Conservation (phyloP, 1,140 invertebrate genomes). For the Pygmarrhopalites habei region DNA sequence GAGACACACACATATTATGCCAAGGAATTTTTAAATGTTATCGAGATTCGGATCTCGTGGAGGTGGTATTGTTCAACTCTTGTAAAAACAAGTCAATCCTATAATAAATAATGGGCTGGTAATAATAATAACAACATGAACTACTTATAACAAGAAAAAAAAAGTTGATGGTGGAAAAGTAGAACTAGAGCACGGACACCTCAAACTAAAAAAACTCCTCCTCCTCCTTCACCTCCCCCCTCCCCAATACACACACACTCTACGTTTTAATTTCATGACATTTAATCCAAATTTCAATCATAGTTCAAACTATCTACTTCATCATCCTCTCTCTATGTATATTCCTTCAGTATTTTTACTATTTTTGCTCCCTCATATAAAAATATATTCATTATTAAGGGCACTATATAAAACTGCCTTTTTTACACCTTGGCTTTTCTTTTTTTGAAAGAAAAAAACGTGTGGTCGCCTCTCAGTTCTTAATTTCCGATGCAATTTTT, state of each 20-base stretch:
- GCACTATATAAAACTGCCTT: too few relatives aligned
- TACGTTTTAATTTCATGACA: too few relatives aligned
- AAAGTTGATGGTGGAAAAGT: not conserved
- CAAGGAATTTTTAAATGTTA: conserved; percentile 1
- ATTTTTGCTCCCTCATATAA: too few relatives aligned
- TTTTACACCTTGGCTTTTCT: too few relatives aligned
- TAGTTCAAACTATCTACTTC: not conserved
- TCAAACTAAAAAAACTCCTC: not conserved
- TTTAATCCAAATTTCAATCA: not conserved
- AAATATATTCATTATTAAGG: too few relatives aligned
- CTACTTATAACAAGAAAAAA: not conserved
- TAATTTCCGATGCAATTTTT: too few relatives aligned
- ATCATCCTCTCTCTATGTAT: too few relatives aligned
- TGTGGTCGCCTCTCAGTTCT: too few relatives aligned
- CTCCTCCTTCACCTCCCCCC: not conserved
- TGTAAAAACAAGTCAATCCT: not conserved
- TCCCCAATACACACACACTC: too few relatives aligned
- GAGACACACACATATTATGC: not conserved
- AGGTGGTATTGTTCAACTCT: conserved; percentile 1
- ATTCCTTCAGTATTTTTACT: too few relatives aligned
- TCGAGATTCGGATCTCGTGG: conserved; percentile 1
- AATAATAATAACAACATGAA: not conserved
- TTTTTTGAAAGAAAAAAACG: too few relatives aligned
- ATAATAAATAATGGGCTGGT: not conserved
- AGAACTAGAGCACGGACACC: conserved; percentile 4